Evolutionary conservation across 2,797 vertebrate species (phyloP), one percentile per base, ranked within the genome.

Genomic region (Eulemur albifrons): DNA sequence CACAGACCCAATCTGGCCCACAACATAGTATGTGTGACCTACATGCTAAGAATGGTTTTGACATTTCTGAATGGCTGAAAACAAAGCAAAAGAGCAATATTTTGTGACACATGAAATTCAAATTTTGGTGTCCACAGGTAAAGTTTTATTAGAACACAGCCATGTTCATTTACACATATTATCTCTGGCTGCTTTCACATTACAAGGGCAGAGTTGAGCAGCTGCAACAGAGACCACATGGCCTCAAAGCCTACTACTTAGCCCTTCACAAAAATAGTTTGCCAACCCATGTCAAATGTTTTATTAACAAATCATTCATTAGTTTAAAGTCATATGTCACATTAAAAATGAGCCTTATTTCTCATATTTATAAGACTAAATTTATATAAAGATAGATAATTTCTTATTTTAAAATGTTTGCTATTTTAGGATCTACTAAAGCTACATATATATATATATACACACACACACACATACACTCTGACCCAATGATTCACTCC

Each of bases 221-320:
- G 4, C 86, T 73, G 5, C 30, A 7, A 82, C 54, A 72, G 43
- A 90, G 50, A 18, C 15, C 21, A 40, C 0, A 38, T 4, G 43
- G 18, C 17, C 38, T 75, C 10, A 57, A 45, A 72, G 57, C 21
- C 75, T 65, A 50, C 21, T 32, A 17, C 2, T 65, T 38, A n/a
- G 18, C 57, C 27, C 30, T 76, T 88, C 18, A 80, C 5, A 40
- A 35, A n/a, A 35, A 77, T 50, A 21, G 14, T 57, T 23, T 80
- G 59, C 25, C 48, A 32, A 52, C 54, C 11, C 43, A 40, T 48
- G 35, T 75, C 32, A 30, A 59, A 52, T n/a, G 75, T 70, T 87
- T 93, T 80, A 75, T 20, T 81, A 90, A 92, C 48, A 81, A 80
- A 89, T 48, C 38, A 50, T 45, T 95, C 88, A 65, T 93, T 93